These are phyloP conservation scores for Molossus molossus DNA, from an alignment of 2,797 vertebrate species.

Conservation along the genomic window DNA sequence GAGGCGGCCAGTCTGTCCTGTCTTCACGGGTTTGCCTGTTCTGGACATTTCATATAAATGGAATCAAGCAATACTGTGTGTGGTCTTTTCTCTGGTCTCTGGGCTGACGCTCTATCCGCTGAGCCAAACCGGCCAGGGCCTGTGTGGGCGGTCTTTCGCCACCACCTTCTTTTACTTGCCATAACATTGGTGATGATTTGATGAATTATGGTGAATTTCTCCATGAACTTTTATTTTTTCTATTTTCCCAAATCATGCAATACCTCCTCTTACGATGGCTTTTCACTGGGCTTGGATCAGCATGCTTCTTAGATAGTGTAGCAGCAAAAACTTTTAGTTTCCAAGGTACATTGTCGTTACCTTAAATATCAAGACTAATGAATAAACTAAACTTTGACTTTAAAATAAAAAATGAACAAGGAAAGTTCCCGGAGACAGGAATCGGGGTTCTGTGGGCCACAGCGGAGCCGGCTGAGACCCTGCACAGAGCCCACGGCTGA, in stretches of 20 bases:
- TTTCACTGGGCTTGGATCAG: constrained; percentile 58
- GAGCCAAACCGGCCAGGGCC: too few relatives aligned
- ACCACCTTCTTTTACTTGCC: neutral
- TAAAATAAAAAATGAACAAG: constrained; percentile 40
- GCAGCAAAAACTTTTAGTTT: constrained; percentile 64
- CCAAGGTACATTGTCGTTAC: constrained; percentile 33
- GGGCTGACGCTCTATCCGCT: too few relatives aligned
- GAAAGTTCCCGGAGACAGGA: too few relatives aligned
- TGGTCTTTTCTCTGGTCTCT: too few relatives aligned
- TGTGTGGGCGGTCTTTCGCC: too few relatives aligned
- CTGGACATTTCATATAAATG: too few relatives aligned
- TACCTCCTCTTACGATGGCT: constrained; percentile 34
- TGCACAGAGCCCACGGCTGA: too few relatives aligned
- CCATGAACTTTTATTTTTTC: constrained; percentile 41
- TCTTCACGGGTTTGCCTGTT: too few relatives aligned
- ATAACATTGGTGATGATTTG: constrained; percentile 31
- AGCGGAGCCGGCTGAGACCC: too few relatives aligned
- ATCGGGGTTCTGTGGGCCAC: too few relatives aligned
- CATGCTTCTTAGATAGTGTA: constrained; percentile 60
- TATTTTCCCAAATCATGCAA: constrained; percentile 55
- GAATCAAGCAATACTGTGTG: too few relatives aligned
- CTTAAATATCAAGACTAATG: constrained; percentile 64
- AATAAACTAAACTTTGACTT: constrained; percentile 74
- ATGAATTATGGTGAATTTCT: neutral
- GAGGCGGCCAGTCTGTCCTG: too few relatives aligned